Percentiles rank a stretch among this genome's conserved stretches.
These are phyloP conservation scores for Zhuqinia jingwanae DNA, from an alignment of 2,888 invertebrate species.

Conservation along the genomic window DNA sequence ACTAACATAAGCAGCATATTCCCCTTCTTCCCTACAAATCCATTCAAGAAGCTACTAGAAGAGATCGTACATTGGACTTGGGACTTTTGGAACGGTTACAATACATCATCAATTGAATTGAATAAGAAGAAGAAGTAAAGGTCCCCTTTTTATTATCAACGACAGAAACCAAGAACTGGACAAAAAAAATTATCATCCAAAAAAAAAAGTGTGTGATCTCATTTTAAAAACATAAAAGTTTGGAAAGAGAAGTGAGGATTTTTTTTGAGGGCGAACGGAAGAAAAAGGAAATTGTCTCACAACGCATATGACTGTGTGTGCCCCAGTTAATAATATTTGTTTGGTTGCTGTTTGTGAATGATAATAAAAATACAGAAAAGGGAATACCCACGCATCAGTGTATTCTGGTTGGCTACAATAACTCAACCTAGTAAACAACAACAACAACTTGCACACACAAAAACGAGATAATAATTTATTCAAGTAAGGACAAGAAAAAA, in stretches of 20 bases:
- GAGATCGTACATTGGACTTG: neutral
- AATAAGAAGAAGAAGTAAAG: conserved; percentile 25
- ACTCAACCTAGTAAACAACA: conserved; percentile 23
- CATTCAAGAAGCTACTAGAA: conserved; percentile 46
- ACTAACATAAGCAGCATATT: neutral
- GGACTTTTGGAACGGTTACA: neutral
- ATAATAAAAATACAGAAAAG: neutral
- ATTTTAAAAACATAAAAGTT: conserved; percentile 45
- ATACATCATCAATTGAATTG: conserved; percentile 11
- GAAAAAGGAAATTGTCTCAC: conserved; percentile 61
- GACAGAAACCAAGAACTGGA: conserved; percentile 53
- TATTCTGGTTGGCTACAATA: conserved; percentile 23
- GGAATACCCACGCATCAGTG: neutral
- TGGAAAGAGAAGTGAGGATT: conserved; percentile 37
- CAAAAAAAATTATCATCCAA: conserved; percentile 57
- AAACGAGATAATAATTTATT: conserved; percentile 34
- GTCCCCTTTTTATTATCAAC: conserved; percentile 48
- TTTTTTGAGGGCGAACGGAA: conserved; percentile 35
- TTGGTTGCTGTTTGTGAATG: conserved; percentile 20
- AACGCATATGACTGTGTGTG: neutral
- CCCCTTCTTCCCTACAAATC: neutral
- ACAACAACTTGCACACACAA: neutral
- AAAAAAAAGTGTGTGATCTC: conserved; percentile 30
- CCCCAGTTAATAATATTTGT: conserved; percentile 44
- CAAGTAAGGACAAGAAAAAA: conserved; percentile 44